A percentile compares a stretch with the other conserved stretches of the same genome.
These are phyloP conservation scores for Fulica atra DNA, from an alignment of 2,113 vertebrate genomes.

Conservation along the genomic window DNA sequence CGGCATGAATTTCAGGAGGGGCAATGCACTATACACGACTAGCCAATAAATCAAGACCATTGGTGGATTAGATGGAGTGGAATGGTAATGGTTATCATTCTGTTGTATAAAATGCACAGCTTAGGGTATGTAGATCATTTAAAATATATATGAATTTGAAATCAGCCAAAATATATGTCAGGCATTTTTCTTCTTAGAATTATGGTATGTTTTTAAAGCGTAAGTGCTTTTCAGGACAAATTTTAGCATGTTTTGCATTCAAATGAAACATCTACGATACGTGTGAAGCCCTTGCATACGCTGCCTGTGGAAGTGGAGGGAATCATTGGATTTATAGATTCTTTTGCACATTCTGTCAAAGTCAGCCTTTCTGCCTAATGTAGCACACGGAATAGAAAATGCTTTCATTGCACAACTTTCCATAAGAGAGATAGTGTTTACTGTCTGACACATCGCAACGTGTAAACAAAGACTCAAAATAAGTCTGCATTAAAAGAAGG, in stretches of 20 bases:
- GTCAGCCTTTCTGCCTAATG: conserved; percentile 20
- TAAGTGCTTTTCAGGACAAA: conserved; percentile 34
- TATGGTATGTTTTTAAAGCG: conserved; percentile 34
- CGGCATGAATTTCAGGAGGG: conserved; percentile 24
- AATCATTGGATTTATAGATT: conserved; percentile 34
- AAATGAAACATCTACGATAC: background rate
- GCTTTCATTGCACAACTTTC: conserved; percentile 6
- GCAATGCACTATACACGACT: background rate
- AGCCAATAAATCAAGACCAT: conserved; percentile 55
- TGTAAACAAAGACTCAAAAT: conserved; percentile 4
- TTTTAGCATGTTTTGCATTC: conserved; percentile 45
- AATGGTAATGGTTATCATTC: conserved; percentile 51
- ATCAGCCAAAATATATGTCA: conserved; percentile 37
- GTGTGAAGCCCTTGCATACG: background rate
- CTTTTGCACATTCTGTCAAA: conserved; percentile 1
- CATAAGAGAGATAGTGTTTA: background rate
- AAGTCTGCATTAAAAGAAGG: background rate
- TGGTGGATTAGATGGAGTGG: conserved; percentile 30
- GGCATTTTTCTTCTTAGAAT: conserved; percentile 25
- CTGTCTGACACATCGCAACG: background rate
- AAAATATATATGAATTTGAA: conserved; percentile 47
- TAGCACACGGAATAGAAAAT: background rate
- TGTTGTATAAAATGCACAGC: conserved; percentile 32
- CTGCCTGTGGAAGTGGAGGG: background rate
- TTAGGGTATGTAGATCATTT: conserved; percentile 3